phyloP scores from a whole-genome alignment of 1,140 invertebrate species.

The Lerema accius region DNA sequence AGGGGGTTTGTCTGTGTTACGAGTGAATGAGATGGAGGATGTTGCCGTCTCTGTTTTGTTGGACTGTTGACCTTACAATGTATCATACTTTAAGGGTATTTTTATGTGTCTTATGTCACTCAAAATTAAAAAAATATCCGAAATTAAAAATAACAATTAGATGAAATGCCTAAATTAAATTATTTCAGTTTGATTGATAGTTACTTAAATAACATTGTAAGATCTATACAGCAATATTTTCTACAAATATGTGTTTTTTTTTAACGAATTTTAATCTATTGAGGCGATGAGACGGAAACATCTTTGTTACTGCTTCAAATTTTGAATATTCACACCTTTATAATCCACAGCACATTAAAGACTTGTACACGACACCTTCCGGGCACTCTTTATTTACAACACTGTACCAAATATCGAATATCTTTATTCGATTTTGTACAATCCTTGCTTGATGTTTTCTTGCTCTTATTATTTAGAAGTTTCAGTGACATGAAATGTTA shows the following conservation, averaged over 20 bases:
- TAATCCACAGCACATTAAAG: conserved; percentile 15
- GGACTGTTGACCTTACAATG: conserved; percentile 23
- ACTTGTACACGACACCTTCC: conserved; percentile 21
- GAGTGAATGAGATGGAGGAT: conserved; percentile 57
- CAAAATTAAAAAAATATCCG: too few species aligned
- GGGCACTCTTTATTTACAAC: conserved; percentile 1
- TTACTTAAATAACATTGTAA: background rate
- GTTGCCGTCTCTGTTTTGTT: conserved; percentile 51
- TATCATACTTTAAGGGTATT: background rate
- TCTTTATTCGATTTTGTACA: background rate
- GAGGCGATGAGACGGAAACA: conserved; percentile 17
- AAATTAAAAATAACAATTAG: too few species aligned
- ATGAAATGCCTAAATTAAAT: too few species aligned
- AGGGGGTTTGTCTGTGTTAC: conserved; percentile 76
- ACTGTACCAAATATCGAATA: background rate
- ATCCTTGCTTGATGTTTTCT: background rate
- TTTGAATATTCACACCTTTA: conserved; percentile 7
- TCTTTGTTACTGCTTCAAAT: conserved; percentile 22
- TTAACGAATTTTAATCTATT: background rate
- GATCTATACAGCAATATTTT: background rate
- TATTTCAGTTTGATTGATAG: too few species aligned
- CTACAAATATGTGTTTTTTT: too few species aligned
- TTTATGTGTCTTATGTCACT: too few species aligned
- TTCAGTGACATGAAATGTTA: too few species aligned
- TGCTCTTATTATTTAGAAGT: too few species aligned